Evolutionary conservation across 1,140 invertebrate species (phyloP).

Genomic region (Onthophagus taurus): DNA sequence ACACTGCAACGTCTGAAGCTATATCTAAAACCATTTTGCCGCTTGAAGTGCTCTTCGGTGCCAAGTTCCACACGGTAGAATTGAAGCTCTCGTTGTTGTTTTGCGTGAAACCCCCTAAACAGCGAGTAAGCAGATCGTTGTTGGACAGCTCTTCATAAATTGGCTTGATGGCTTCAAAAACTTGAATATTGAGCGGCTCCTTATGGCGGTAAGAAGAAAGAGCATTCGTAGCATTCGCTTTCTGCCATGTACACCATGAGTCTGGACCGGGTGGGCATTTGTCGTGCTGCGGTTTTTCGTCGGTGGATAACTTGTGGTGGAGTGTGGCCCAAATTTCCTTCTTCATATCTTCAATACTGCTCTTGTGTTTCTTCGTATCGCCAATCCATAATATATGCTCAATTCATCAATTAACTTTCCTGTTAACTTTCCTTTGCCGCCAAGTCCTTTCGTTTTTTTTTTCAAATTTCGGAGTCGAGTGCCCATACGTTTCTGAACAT

Average conservation of each 20-base stretch:
- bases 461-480: conserved; percentile 5
- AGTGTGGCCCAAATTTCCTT: conserved; percentile 25
- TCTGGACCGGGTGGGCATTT: conserved; percentile 14
- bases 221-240: conserved; percentile 13
- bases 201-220: not conserved
- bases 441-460: not conserved
- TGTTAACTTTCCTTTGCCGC: conserved; percentile 11
- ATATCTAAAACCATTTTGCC: conserved; percentile 17
- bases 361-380: conserved; percentile 22
- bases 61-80: conserved; percentile 4
- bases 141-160: not conserved
- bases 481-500: conserved; percentile 24
- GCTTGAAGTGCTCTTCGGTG: conserved; percentile 20
- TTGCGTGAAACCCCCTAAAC: not conserved
- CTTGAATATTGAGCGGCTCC: not conserved
- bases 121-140: not conserved
- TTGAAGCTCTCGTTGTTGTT: not conserved
- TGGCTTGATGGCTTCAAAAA: not conserved
- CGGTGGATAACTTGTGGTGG: conserved; percentile 22
- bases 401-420: conserved; percentile 9
- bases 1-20: not conserved
- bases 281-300: conserved; percentile 25
- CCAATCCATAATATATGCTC: conserved; percentile 26
- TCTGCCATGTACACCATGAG: conserved; percentile 18
- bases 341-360: conserved; percentile 24